Evolutionary conservation across 2,797 vertebrate genomes (phyloP).

Genomic region (Lepilemur septentrionalis): DNA sequence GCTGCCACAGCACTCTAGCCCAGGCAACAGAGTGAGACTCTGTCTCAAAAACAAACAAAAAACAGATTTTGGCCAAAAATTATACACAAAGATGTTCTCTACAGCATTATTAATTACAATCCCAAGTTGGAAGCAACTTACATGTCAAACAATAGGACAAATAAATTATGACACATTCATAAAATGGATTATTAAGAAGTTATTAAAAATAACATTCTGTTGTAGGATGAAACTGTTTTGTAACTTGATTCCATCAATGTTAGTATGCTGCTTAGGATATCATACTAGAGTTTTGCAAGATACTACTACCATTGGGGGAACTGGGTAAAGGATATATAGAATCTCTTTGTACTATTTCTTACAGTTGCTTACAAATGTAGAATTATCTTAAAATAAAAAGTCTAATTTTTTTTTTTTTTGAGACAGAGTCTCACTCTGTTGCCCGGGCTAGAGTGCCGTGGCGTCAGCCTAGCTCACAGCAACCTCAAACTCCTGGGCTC

Average conservation of each 20-base stretch:
- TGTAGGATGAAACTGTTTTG: not conserved
- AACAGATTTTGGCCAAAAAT: not conserved
- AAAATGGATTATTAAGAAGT: not conserved
- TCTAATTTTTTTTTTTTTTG: not conserved
- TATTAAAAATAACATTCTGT: not conserved
- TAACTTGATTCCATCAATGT: not conserved
- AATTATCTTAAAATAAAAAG: not conserved
- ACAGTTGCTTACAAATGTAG: not conserved
- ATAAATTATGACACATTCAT: not conserved
- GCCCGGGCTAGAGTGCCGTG: too few relatives aligned
- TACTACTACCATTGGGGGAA: not conserved
- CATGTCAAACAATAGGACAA: not conserved
- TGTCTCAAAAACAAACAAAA: too few relatives aligned
- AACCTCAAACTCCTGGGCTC: too few relatives aligned
- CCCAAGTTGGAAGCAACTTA: not conserved
- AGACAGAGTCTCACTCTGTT: too few relatives aligned
- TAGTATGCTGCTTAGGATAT: not conserved
- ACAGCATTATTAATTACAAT: not conserved
- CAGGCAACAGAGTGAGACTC: too few relatives aligned
- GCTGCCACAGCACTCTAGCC: too few relatives aligned
- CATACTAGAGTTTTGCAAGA: not conserved
- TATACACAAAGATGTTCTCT: not conserved
- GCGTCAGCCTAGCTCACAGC: too few relatives aligned
- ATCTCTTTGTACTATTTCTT: not conserved
- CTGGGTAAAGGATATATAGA: not conserved